Percentiles rank a stretch among this genome's conserved stretches.
Evolutionary conservation across 2,113 vertebrate species (phyloP).

Genomic region (Stigmatopora nigra): DNA sequence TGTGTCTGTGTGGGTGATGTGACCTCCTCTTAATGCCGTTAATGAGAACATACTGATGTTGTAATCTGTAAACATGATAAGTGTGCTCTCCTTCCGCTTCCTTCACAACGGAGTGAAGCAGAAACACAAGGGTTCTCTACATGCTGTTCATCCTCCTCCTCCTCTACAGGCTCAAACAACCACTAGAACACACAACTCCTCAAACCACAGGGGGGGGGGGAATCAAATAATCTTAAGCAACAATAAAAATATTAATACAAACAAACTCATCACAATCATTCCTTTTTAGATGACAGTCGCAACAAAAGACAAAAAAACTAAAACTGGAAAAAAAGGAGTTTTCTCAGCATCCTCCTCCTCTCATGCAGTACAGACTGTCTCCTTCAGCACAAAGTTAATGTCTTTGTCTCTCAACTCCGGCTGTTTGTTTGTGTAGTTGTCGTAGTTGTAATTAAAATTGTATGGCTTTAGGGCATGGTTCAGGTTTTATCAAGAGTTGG

Average conservation of each 20-base stretch:
- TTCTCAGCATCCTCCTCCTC: constrained; percentile 56
- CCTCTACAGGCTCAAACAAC: constrained; percentile 60
- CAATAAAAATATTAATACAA: constrained; percentile 69
- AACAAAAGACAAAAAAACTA: constrained; percentile 58
- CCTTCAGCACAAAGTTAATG: constrained; percentile 66
- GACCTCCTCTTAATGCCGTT: constrained; percentile 17
- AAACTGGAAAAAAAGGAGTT: constrained; percentile 60
- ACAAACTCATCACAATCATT: constrained; percentile 68
- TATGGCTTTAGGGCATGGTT: constrained; percentile 81
- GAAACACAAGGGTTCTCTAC: constrained; percentile 28
- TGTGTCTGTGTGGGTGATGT: constrained; percentile 9
- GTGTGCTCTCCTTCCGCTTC: constrained; percentile 41
- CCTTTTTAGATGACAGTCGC: constrained; percentile 55
- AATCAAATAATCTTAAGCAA: constrained; percentile 69
- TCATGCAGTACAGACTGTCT: constrained; percentile 70
- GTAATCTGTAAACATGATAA: constrained; percentile 21
- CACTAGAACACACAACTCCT: constrained; percentile 64
- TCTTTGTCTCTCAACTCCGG: constrained; percentile 68
- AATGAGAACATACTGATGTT: constrained; percentile 19
- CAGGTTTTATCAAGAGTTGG: constrained; percentile 93
- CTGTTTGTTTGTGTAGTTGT: constrained; percentile 62
- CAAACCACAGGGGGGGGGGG: constrained; percentile 69
- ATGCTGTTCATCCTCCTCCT: constrained; percentile 44
- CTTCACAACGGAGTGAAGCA: constrained; percentile 25
- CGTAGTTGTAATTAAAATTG: constrained; percentile 73